Evolutionary conservation across 2,797 vertebrate genomes (phyloP).

Genomic region (Enteromius fasciolatus): DNA sequence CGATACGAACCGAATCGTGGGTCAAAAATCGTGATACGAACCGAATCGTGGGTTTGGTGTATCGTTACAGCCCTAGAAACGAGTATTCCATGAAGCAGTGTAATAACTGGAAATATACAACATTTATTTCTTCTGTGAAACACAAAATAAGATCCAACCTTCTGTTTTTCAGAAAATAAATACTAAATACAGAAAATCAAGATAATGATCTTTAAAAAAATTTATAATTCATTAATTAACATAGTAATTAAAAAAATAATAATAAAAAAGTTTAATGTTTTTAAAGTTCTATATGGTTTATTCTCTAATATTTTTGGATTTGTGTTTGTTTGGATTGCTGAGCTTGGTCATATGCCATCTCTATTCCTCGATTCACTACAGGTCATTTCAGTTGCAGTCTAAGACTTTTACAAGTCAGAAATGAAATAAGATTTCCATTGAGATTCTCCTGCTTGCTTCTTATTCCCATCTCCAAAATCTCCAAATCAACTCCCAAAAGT

Average conservation of each 20-base stretch:
- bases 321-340: conserved; percentile 5
- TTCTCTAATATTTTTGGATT: neutral
- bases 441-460: conserved; percentile 34
- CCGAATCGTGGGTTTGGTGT: too few species aligned
- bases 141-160: neutral
- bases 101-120: neutral
- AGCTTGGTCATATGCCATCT: neutral
- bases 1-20: too few species aligned
- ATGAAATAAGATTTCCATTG: conserved; percentile 26
- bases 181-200: too few species aligned
- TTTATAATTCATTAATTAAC: too few species aligned
- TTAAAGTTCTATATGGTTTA: neutral
- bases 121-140: neutral
- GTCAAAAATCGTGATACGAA: too few species aligned
- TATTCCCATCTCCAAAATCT: conserved; percentile 39
- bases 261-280: too few species aligned
- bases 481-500: conserved; percentile 49
- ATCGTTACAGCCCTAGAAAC: too few species aligned
- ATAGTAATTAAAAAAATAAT: too few species aligned
- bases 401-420: conserved; percentile 20
- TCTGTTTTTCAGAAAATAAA: neutral
- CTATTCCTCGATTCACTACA: neutral
- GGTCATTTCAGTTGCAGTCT: neutral
- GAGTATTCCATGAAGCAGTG: too few species aligned
- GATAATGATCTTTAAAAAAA: neutral